Evolutionary conservation across 2,797 vertebrate genomes (phyloP).

Genomic region (Tenualosa ilisha): DNA sequence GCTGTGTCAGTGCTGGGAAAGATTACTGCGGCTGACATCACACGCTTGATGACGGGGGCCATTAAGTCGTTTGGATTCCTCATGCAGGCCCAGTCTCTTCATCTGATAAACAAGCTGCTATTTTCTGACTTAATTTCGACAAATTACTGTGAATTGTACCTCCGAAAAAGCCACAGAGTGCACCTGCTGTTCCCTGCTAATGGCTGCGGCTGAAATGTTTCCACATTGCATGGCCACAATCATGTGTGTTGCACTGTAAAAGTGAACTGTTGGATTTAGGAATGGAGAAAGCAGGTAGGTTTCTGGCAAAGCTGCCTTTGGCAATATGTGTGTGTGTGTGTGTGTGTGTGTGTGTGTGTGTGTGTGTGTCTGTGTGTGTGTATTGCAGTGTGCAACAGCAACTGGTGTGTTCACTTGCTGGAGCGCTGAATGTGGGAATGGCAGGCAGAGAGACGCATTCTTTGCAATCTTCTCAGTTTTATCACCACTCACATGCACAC

Average conservation of each 20-base stretch:
- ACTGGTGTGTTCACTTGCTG: background rate
- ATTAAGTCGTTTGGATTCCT: conserved; percentile 12
- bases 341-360: conserved; percentile 4
- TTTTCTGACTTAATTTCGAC: conserved; percentile 1
- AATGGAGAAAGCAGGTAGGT: background rate
- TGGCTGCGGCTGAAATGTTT: background rate
- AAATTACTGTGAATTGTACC: background rate
- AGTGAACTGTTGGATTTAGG: background rate
- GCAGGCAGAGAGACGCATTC: conserved; percentile 74
- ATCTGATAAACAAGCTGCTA: conserved; percentile 16
- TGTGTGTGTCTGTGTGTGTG: background rate
- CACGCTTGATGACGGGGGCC: background rate
- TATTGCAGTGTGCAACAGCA: background rate
- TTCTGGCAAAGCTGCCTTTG: background rate
- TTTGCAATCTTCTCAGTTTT: conserved; percentile 88
- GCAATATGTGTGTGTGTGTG: background rate
- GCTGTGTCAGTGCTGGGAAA: background rate
- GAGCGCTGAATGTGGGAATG: conserved; percentile 13
- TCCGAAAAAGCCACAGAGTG: background rate
- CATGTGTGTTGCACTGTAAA: background rate
- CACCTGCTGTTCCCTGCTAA: background rate
- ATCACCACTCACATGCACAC: conserved; percentile 63
- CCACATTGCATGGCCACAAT: conserved; percentile 9
- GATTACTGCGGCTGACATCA: background rate
- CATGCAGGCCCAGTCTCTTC: background rate